Evolutionary conservation across 2,113 vertebrate species (phyloP).

Genomic region (Perca schrenkii): DNA sequence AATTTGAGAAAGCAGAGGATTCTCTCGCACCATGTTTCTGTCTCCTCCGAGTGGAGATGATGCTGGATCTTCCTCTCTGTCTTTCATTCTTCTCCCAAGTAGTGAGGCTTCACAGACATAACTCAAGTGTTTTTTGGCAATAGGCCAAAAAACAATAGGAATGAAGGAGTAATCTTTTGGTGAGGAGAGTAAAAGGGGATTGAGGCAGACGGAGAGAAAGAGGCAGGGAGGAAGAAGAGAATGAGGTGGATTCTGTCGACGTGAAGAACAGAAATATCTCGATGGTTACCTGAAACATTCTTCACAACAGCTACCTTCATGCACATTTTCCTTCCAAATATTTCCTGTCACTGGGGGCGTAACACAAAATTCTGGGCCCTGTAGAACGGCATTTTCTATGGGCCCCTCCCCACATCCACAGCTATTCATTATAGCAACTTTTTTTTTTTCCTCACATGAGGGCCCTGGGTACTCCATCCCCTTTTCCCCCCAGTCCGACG

Average conservation of each 20-base stretch:
- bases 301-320: not conserved
- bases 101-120: slow-evolving; percentile 18
- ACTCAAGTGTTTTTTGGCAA: slow-evolving; percentile 54
- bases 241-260: not conserved
- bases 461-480: too few relatives aligned
- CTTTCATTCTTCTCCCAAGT: not conserved
- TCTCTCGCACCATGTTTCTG: slow-evolving; percentile 28
- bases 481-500: too few relatives aligned
- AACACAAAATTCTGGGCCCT: too few relatives aligned
- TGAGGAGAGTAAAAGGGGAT: not conserved
- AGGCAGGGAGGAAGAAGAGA: not conserved
- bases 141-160: too few relatives aligned
- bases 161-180: slow-evolving; percentile 27
- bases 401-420: too few relatives aligned
- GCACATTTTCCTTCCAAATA: not conserved
- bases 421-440: too few relatives aligned
- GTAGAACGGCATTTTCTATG: too few relatives aligned
- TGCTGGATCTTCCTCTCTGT: slow-evolving; percentile 1
- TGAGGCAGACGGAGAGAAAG: slow-evolving; percentile 3
- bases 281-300: not conserved
- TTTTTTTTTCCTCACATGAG: too few relatives aligned
- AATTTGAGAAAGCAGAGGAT: slow-evolving; percentile 48
- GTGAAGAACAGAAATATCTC: not conserved
- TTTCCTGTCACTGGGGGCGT: not conserved
- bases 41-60: slow-evolving; percentile 17